Evolutionary conservation across 1,140 invertebrate species (phyloP), one percentile per base, ranked within the genome.

Genomic region (Calephelis virginiensis): DNA sequence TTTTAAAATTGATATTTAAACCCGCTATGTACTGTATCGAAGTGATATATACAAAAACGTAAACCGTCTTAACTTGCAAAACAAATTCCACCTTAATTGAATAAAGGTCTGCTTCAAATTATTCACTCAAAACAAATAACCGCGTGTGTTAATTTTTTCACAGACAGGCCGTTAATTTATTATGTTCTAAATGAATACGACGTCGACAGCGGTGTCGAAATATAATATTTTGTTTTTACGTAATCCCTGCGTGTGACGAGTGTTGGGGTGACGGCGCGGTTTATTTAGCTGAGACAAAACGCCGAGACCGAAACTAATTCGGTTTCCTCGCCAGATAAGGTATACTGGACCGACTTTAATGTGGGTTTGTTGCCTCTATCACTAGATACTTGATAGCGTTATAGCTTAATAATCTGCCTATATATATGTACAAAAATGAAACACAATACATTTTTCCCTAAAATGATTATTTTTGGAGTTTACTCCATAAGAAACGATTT

Each of bases 151-250:
- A 67, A 67, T 40, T 67, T 64, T 43, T 45, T 14, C 43, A 66
- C 64, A 61, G 14, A 40, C 61, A 64, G n/a, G 11, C 48, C 47
- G 64, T 72, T 76, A 81, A 85, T 86, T 88, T 86, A 83, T 84
- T 75, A 82, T 64, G 53, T 12, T 13, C 49, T 50, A 80, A 81
- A 79, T 81, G 81, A 84, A 84, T 79, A 81, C 78, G 74, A 67
- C 75, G 81, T 72, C 69, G 86, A 86, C 84, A 81, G 73, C 74
- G 84, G 79, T 80, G 75, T 77, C 83, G 74, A 80, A 83, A 74
- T 66, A 76, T 74, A 70, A 76, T 78, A 81, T 83, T 87, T 86
- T 83, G 80, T 86, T 85, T 88, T 85, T 81, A 73, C 75, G 74
- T 79, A 66, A 82, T 77, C 76, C 76, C 64, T 71, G 76, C 75